phyloP scores from a whole-genome alignment of 92 coral and sea anemone genomes.

The Phenganax marumi region DNA sequence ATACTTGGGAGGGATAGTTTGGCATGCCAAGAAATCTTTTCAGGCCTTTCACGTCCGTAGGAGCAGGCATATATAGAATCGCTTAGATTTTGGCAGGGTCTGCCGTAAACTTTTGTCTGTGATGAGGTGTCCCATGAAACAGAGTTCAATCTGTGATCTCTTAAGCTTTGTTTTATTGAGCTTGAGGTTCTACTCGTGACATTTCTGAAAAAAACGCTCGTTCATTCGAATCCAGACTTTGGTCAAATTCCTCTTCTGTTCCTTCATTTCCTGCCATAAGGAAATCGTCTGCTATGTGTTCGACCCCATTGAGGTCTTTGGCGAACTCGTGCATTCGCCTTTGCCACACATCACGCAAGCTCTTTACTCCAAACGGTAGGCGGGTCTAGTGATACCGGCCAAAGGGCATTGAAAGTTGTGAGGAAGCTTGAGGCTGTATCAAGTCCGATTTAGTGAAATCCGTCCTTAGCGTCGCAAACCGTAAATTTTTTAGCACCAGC shows the following conservation, averaged over 20 bases:
- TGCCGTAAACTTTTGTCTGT: not conserved
- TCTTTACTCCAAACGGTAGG: conserved; percentile 36
- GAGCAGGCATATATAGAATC: too few species aligned
- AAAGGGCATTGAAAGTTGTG: conserved; percentile 40
- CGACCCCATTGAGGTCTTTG: conserved; percentile 39
- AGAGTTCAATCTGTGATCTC: too few species aligned
- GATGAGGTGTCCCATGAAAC: too few species aligned
- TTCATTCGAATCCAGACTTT: conserved; percentile 24
- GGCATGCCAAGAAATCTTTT: too few species aligned
- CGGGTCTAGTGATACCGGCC: conserved; percentile 41
- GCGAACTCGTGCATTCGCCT: conserved; percentile 47
- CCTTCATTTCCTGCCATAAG: conserved; percentile 44
- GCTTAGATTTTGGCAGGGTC: not conserved
- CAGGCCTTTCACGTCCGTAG: too few species aligned
- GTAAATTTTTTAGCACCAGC: conserved; percentile 39
- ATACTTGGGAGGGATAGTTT: too few species aligned
- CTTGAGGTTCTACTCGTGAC: conserved; percentile 26
- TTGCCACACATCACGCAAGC: conserved; percentile 47
- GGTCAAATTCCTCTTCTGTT: conserved; percentile 25
- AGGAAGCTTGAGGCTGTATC: conserved; percentile 34
- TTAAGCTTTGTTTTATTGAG: not conserved
- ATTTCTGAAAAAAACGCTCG: conserved; percentile 29
- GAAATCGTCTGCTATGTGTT: conserved; percentile 38
- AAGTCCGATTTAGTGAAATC: conserved; percentile 8
- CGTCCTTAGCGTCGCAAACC: conserved; percentile 44